Base-by-base conservation (phyloP, 2,888 invertebrate species). In the Keiferia lycopersicella region DNA sequence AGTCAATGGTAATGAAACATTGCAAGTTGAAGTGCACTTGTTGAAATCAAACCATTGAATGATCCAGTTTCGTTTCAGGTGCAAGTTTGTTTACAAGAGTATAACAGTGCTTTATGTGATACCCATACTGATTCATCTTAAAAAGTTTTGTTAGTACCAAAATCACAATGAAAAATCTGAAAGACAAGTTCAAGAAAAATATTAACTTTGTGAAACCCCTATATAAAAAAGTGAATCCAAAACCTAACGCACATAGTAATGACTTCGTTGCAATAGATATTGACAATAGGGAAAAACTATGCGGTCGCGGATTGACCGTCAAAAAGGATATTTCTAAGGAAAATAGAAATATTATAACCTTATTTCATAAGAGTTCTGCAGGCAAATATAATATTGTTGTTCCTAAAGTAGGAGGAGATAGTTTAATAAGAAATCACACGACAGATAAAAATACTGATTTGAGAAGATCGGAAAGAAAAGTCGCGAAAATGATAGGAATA, bases 141-240 rank as follows among this genome's bases (percentile, higher is more conserved):
- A n/a, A n/a, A n/a, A n/a, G 8, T 34, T 34, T 34, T 26, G 26
- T 20, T 11, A 51, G 2, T 22, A 20, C 6, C n/a, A 22, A 38
- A 53, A 39, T 48, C 22, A 56, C 39, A 26, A 81, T 81, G 81
- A 79, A 75, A 57, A 39, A 64, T 26, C 26, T 66, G 34, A 48
- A 76, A 59, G 76, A 81, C 58, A 87, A 83, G 73, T 89, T 89
- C 41, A 81, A 78, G 70, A 80, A 73, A 14, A 83, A 84, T 56
- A 69, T 79, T 12, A 73, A 74, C 66, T 81, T 86, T 48, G 91
- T 91, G 0, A 83, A 80, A 79, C 91, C 91, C 7, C 78, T 91
- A 53, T 91, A 90, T 64, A 81, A 74, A 66, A 87, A 83, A 75
- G 66, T 80, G 1, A 82, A 74, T 66, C 67, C 69, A 26, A 63